phyloP scores from a whole-genome alignment of 2,113 vertebrate species.

The Chloropsis hardwickii region DNA sequence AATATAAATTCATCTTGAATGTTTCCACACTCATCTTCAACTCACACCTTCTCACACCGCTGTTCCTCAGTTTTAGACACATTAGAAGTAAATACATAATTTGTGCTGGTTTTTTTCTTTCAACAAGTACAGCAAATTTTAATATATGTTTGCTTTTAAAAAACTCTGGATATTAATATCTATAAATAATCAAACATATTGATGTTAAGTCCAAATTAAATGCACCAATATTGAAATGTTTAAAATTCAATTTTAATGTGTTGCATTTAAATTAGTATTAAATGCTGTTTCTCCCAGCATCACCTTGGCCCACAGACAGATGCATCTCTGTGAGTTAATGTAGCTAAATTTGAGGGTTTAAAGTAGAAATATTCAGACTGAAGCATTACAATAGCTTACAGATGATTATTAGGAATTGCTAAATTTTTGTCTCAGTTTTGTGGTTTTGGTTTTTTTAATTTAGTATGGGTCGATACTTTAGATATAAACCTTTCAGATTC shows the following conservation, averaged over 20 bases:
- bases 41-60: not conserved
- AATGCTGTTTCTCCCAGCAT: not conserved
- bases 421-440: not conserved
- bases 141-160: not conserved
- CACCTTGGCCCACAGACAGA: rapidly evolving
- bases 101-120: not conserved
- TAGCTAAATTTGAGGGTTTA: not conserved
- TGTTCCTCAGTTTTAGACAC: not conserved
- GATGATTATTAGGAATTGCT: not conserved
- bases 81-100: not conserved
- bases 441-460: not conserved
- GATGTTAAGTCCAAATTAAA: not conserved
- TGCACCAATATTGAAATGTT: not conserved
- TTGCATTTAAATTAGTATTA: not conserved
- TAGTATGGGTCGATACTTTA: not conserved
- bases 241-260: not conserved
- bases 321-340: not conserved
- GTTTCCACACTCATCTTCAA: not conserved
- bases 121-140: not conserved
- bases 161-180: not conserved
- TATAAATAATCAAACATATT: not conserved
- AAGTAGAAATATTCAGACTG: not conserved
- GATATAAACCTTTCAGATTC: not conserved
- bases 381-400: not conserved
- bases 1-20: not conserved